phyloP scores from a whole-genome alignment of 2,797 vertebrate species.

The Phoeniculus purpureus region DNA sequence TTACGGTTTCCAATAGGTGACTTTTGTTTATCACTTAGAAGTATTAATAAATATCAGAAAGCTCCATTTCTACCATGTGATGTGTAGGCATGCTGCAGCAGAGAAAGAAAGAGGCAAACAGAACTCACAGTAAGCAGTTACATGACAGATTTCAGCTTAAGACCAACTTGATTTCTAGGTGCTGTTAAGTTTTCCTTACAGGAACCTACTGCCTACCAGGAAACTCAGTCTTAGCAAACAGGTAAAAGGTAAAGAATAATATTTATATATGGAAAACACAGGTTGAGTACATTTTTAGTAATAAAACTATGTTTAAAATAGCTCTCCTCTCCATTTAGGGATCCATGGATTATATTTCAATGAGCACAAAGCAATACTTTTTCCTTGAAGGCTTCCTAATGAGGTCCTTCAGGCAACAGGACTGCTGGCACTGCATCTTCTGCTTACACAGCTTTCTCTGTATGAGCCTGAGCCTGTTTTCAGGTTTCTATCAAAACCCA shows the following conservation, averaged over 20 bases:
- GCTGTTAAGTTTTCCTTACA: neutral
- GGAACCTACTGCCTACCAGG: neutral
- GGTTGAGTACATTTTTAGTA: neutral
- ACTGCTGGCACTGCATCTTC: neutral
- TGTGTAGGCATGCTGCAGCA: neutral
- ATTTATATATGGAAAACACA: neutral
- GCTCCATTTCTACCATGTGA: conserved; percentile 13
- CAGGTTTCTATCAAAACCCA: neutral
- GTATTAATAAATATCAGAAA: conserved; percentile 54
- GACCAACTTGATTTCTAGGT: neutral
- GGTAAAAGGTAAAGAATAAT: neutral
- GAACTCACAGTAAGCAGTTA: conserved; percentile 5
- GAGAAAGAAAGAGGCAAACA: neutral
- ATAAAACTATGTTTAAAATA: too few relatives aligned
- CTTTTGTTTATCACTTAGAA: conserved; percentile 65
- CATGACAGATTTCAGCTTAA: conserved; percentile 24
- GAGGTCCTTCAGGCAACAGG: neutral
- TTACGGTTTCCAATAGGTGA: conserved; percentile 39
- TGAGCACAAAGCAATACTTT: neutral
- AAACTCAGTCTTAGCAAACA: neutral
- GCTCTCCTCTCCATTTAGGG: neutral
- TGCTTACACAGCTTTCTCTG: too few relatives aligned
- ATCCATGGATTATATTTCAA: neutral
- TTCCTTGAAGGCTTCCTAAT: neutral
- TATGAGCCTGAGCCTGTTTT: neutral